phyloP scores from a whole-genome alignment of 2,113 vertebrate species.

The Cavia porcellus region DNA sequence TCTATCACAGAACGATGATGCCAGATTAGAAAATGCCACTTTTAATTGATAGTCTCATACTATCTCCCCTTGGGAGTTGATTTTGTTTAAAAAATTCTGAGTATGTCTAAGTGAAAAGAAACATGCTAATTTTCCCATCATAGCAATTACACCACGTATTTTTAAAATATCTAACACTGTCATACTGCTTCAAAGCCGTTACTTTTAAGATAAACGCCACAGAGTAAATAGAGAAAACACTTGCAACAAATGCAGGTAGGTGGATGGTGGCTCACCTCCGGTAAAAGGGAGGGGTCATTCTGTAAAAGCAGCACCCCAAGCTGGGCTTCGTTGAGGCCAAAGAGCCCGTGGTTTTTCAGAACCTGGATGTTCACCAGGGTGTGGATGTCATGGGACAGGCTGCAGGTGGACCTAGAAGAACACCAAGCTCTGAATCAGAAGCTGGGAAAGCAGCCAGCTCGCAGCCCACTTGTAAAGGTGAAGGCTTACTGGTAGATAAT shows the following conservation, averaged over 20 bases:
- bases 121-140: background rate
- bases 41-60: background rate
- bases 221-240: background rate
- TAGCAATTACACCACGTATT: background rate
- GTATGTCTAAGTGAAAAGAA: conserved; percentile 28
- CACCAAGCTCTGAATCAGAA: conserved; percentile 23
- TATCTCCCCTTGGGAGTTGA: background rate
- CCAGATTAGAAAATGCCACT: conserved; percentile 22
- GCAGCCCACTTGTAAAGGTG: background rate
- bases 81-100: background rate
- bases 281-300: conserved; percentile 88
- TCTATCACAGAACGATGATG: background rate
- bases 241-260: background rate
- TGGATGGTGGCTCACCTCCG: conserved; percentile 86
- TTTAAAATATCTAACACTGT: conserved; percentile 25
- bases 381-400: conserved; percentile 85
- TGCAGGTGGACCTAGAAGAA: conserved; percentile 85
- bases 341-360: conserved; percentile 84
- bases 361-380: conserved; percentile 83
- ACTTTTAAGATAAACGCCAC: background rate
- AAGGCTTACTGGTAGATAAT: background rate
- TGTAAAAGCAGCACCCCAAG: conserved; percentile 89
- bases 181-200: background rate
- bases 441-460: background rate
- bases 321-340: conserved; percentile 86